phyloP scores from a whole-genome alignment of 2,888 invertebrate species.

The Trilocha varians region DNA sequence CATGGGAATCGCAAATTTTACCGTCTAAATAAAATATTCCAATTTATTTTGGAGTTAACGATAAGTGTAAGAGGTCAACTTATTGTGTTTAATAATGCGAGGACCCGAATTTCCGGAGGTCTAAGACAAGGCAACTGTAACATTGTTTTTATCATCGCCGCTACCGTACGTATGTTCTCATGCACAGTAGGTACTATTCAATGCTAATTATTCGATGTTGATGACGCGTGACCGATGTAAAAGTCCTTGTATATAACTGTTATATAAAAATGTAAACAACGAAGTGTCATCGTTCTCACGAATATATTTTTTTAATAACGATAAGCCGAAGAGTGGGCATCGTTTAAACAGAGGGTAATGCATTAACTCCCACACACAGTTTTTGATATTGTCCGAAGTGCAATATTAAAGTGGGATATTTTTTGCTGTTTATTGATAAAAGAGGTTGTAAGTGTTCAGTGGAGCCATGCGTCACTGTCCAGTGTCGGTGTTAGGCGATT shows the following conservation, averaged over 20 bases:
- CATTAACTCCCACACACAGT: conserved; percentile 19
- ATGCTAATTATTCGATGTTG: conserved; percentile 42
- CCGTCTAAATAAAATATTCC: conserved; percentile 44
- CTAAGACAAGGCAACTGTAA: conserved; percentile 56
- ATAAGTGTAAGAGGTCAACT: conserved; percentile 49
- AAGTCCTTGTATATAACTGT: conserved; percentile 33
- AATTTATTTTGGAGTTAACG: conserved; percentile 45
- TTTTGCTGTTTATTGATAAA: conserved; percentile 34
- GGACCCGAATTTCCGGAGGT: conserved; percentile 36
- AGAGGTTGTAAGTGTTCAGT: conserved; percentile 28
- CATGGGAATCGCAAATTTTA: conserved; percentile 48
- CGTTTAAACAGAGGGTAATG: conserved; percentile 21
- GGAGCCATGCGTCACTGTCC: conserved; percentile 45
- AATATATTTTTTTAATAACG: conserved; percentile 14
- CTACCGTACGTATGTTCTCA: conserved; percentile 7
- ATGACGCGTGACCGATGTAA: conserved; percentile 42
- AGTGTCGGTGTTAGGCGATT: conserved; percentile 46
- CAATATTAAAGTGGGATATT: conserved; percentile 37
- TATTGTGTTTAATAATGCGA: conserved; percentile 43
- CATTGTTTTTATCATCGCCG: conserved; percentile 24
- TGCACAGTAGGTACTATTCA: conserved; percentile 24
- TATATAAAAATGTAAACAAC: conserved; percentile 23
- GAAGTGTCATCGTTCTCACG: conserved; percentile 19
- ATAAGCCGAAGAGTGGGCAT: conserved; percentile 12
- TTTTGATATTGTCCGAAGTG: conserved; percentile 29